Evolutionary conservation across 2,113 vertebrate species (phyloP), one percentile per base, ranked within the genome.

Genomic region (Bothrops jararaca): DNA sequence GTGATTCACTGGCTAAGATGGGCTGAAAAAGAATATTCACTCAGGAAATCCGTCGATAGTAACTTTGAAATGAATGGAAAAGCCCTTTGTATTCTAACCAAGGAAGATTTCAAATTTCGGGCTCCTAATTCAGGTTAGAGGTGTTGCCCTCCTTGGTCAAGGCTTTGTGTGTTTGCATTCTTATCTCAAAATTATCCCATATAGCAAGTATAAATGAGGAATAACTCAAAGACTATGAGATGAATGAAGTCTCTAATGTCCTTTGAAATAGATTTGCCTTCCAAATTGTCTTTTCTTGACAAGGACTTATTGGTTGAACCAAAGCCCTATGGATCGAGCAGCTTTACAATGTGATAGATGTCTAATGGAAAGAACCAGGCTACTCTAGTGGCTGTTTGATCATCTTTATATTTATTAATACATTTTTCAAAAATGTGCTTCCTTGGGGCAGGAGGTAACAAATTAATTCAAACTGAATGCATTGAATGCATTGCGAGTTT

Each of bases 11-110:
- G 99, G 98, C 97, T 99, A 0, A 97, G 98, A n/a, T 99, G 99
- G 99, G 98, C 99, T 23, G 98, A 99, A 97, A 93, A 94, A 56
- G 99, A 99, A 94, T 99, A 98, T 95, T 98, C 98, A 0, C 98
- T 99, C 74, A 96, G 95, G 29, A 94, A 95, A 24, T 95, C 97
- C 0, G 96, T 98, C 0, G 96, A 96, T 42, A 97, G 96, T 15
- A 97, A 91, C 87, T 99, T 99, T 12, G 97, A 98, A 95, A 99
- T 99, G 99, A 99, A 99, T 0, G 98, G 99, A 85, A 98, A 98
- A 92, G 99, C 98, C 4, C 92, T 99, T 48, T 99, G 99, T 92
- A 98, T 99, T 92, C 98, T 99, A 96, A 99, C 99, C 93, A 99
- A 99, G 95, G 98, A 98, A 0, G 99, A 99, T 96, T 99, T 99